A percentile compares a stretch with the other conserved stretches of the same genome.
phyloP scores from a whole-genome alignment of 1,140 invertebrate species.

The Rhyzopertha dominica region DNA sequence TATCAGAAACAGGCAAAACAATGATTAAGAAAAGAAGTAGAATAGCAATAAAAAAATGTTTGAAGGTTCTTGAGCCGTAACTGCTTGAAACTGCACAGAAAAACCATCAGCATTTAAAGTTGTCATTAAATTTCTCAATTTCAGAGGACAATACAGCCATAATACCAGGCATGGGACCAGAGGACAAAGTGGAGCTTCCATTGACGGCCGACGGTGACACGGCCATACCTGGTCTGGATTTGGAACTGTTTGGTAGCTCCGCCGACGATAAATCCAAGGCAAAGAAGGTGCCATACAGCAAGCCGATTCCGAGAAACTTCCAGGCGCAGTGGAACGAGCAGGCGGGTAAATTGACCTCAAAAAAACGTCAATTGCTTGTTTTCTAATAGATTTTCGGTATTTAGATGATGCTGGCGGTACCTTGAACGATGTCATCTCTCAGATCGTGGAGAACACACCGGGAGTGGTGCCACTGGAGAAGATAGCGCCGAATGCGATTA shows the following conservation, averaged over 20 bases:
- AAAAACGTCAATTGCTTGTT: constrained; percentile 21
- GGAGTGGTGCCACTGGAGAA: constrained; percentile 65
- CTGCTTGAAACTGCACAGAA: too few species aligned
- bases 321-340: constrained; percentile 93
- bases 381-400: constrained; percentile 18
- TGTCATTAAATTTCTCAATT: too few species aligned
- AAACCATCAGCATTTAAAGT: too few species aligned
- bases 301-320: constrained; percentile 93
- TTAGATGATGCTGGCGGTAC: constrained; percentile 55
- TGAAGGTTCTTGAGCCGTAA: too few species aligned
- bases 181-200: constrained; percentile 75
- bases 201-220: constrained; percentile 54
- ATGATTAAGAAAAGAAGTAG: too few species aligned
- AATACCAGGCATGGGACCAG: constrained; percentile 94
- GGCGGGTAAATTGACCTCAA: constrained; percentile 30
- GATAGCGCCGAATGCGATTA: constrained; percentile 69
- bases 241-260: constrained; percentile 60
- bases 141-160: constrained; percentile 65
- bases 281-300: constrained; percentile 87
- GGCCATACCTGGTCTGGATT: constrained; percentile 82
- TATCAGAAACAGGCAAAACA: too few species aligned
- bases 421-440: constrained; percentile 59
- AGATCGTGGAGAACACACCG: constrained; percentile 65
- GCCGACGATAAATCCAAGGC: constrained; percentile 59
- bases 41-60: too few species aligned